Evolutionary conservation across 1,140 invertebrate genomes (phyloP), one percentile per base, ranked within the genome.

Genomic region (Hyles vespertilio): DNA sequence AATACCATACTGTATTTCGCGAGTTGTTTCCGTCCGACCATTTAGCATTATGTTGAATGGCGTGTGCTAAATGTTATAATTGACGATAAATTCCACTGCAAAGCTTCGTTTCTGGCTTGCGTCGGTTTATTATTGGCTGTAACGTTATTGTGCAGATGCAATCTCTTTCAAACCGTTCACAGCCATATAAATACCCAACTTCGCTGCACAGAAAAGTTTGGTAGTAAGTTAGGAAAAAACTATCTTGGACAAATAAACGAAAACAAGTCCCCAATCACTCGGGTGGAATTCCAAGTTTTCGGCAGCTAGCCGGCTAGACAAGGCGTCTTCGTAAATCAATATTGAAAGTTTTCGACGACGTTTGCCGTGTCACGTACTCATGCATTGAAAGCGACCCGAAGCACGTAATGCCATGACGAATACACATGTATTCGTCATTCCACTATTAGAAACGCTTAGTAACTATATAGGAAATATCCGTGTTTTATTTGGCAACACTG

Each of bases 1-100:
- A 77, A 68, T 49, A 59, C 67, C 68, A 74, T 70, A 55, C 59
- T 67, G 53, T 68, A 70, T 66, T 69, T 72, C 69, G 59, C 68
- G 51, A 40, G 36, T 40, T 40, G 67, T 58, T 47, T 62, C 46
- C 55, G 43, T 62, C 46, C 55, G 43, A 55, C 52, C 48, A 55
- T 58, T 62, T 62, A 62, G 12, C 55, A 32, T 12, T 46, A 49
- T 59, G 34, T 59, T 54, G 11, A 61, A 36, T 50, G n/a, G 44
- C 34, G 44, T 49, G 53, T 7, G 52, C 52, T 54, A 59, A 54
- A 32, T 33, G 11, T 32, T 5, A 32, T 59, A 54, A 59, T 49
- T 49, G 34, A 48, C 49, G 36, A 40, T 40, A 40, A 40, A 40
- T 40, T 40, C 36, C 36, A 40, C 8, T 40, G 36, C 8, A 40